Evolutionary conservation across 1,140 invertebrate species (phyloP), one percentile per base, ranked within the genome.

Genomic region (Polypedilum vanderplanki): DNA sequence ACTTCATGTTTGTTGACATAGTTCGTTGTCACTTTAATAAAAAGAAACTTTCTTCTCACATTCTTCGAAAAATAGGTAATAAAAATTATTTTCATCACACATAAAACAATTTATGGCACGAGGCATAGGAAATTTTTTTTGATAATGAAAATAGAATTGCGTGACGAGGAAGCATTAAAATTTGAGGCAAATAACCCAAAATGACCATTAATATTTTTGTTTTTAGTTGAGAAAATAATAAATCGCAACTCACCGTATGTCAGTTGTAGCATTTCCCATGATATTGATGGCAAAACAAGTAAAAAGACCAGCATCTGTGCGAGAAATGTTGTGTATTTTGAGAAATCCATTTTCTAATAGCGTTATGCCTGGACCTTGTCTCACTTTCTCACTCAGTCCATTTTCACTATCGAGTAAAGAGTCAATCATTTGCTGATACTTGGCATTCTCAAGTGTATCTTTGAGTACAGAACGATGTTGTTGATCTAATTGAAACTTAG

Each of bases 241-340:
- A 33, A 33, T 33, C 4, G 46, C n/a, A 18, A 40, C 74, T n/a
- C 75, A 82, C 81, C 81, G 77, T 20, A 94, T 87, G 79, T 88
- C 88, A 8, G 87, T 86, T 7, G 91, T 92, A 3, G 87, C 83
- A 80, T 94, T 96, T 41, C 90, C 90, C 73, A 91, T 86, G 10
- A 92, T 88, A 84, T 96, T 97, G 75, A 89, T 88, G 15, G 93
- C 94, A 79, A 90, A 90, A 80, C 96, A 98, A 57, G 89, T 88
- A 83, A 97, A 98, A 57, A 88, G 84, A n/a, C 96, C 96, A 77
- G 91, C 90, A 83, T 97, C 94, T 75, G 88, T 86, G 75, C 93
- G 86, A 0, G 87, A 81, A 18, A 93, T 83, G 74, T 87, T 86
- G 33, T 85, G 82, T 41, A 94, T 89, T 77, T 86, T 84, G 15